Base-by-base conservation (phyloP, 2,113 vertebrate genomes). In the Xyrauchen texanus region DNA sequence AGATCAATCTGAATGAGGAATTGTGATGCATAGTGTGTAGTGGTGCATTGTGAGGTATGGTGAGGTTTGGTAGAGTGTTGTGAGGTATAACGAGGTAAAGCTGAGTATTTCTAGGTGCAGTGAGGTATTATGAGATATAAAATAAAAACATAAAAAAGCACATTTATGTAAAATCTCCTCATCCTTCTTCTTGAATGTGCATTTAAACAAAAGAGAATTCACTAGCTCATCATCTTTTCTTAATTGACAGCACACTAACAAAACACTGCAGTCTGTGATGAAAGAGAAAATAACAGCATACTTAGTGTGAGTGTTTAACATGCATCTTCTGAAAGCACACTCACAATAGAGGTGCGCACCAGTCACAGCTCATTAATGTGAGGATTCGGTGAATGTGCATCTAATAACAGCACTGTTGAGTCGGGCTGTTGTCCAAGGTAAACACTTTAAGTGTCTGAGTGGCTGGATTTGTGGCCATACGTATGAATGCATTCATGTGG, bases 381-480 rank as follows among this genome's bases (percentile, higher is more conserved):
- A 73, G 46, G 21, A 66, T 65, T 53, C 57, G 47, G 70, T 65
- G 70, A 47, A 73, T 73, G 16, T 78, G 68, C 45, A 77, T 62
- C 61, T 10, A 51, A n/a, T 13, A 21, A 51, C 71, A 78, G 63
- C 62, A 62, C 76, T 82, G 68, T 8, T 64, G 49, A 65, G 80
- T 49, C 77, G 61, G 78, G 75, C 57, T 49, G 16, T 49, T 42
- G 15, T 69, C 80, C 80, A 82, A 72, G 21, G 70, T 72, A 82
- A 78, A 78, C 52, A 82, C 15, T 44, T 42, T 15, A 16, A 53
- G 49, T 46, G 13, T 65, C 53, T 63, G 68, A 64, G 77, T 55
- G 67, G 52, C 42, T 57, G 68, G 13, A 53, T 72, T 47, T n/a
- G 6, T 61, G 70, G 1, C 13, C 53, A 61, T 58, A 62, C 15